Evolutionary conservation across 1,140 invertebrate species (phyloP).

Genomic region (Euwallacea similis): DNA sequence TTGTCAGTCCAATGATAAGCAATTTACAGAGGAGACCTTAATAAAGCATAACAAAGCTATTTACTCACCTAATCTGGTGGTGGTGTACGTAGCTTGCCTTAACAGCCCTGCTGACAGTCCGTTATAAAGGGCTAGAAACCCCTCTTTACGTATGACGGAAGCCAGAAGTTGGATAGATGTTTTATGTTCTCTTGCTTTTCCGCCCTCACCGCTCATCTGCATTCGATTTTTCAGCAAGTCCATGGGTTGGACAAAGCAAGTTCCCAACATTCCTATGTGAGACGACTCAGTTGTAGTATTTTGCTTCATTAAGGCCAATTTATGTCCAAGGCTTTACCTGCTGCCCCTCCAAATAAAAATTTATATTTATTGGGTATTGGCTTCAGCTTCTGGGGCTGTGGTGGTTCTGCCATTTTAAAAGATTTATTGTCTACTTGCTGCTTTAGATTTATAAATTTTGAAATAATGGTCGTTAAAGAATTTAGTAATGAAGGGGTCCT

Average conservation of each 20-base stretch:
- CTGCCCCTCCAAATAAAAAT: conserved; percentile 17
- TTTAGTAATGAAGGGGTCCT: too few species aligned
- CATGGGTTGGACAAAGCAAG: conserved; percentile 93
- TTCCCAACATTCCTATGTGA: conserved; percentile 74
- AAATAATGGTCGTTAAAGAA: too few species aligned
- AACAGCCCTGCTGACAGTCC: conserved; percentile 86
- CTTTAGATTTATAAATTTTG: too few species aligned
- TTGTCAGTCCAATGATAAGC: too few species aligned
- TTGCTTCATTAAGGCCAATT: neutral
- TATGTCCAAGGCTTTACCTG: conserved; percentile 5
- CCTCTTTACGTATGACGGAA: conserved; percentile 84
- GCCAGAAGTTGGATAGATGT: conserved; percentile 73
- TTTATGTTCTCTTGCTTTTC: conserved; percentile 68
- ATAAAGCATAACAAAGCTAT: neutral
- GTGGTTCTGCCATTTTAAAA: too few species aligned
- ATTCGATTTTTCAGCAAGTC: conserved; percentile 98
- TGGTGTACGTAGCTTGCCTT: conserved; percentile 97
- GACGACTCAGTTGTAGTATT: neutral
- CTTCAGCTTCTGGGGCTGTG: neutral
- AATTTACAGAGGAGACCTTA: too few species aligned
- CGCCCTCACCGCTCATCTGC: conserved; percentile 77
- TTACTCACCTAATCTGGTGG: conserved; percentile 70
- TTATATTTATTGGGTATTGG: conserved; percentile 20
- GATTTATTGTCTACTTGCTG: too few species aligned
- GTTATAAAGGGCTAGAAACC: conserved; percentile 82